Base-by-base conservation (phyloP, 1,140 invertebrate genomes). In the Drosophila saltans region DNA sequence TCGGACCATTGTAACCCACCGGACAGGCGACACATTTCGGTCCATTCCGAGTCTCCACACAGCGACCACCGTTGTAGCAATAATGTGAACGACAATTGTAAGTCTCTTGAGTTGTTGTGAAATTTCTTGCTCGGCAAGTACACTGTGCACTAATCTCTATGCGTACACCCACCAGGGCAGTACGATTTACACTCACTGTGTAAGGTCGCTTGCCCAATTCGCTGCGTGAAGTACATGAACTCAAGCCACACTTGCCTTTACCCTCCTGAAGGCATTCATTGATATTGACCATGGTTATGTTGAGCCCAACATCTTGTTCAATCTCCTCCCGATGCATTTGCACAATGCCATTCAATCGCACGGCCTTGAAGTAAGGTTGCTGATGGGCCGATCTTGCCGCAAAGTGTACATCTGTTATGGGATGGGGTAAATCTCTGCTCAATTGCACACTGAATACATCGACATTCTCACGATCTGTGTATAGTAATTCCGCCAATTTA, bases 151-250 rank as follows among this genome's bases (percentile, higher is more conserved):
- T 91, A 21, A 94, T 93, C 72, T 93, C 93, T 5, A 95, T 93
- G n/a, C 93, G 92, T 2, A 96, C 94, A 4, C 95, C 95, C 24
- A 96, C 95, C 59, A 96, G 89, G 0, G 95, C 93, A 0, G 92
- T 96, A 70, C 95, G 94, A 82, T 97, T 97, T 1, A 96, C 95
- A 86, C 96, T 96, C 3, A 97, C 95, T 79, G 95, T 94, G 66
- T 95, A 95, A 0, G 96, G 96, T 8, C 94, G 81, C 48, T 93
- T 92, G 80, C 94, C 94, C 16, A 96, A 93, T 63, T 94, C 94
- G 10, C 96, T 92, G 10, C 92, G 91, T 28, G 95, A 96, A 10
- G 94, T 94, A 81, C 95, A 96, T 2, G 95, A 95, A 1, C 93
- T 94, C 8, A 93, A 93, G 80, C 95, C 95, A 9, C 93, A 93